phyloP scores from a whole-genome alignment of 2,888 invertebrate species.

The Seira ritae region DNA sequence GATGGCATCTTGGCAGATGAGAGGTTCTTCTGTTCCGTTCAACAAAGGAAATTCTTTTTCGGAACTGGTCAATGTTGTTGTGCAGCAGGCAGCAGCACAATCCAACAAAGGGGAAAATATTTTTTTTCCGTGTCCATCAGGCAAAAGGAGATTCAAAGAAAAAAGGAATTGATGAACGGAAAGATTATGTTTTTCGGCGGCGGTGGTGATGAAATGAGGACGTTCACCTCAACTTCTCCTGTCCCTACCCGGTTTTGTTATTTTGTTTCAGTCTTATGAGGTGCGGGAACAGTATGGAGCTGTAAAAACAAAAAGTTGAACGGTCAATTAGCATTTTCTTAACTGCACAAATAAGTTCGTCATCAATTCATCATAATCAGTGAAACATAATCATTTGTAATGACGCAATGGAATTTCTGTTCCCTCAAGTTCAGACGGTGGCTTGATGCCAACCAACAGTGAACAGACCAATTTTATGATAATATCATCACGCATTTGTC shows the following conservation, averaged over 20 bases:
- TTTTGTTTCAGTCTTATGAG: conserved; percentile 42
- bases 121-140: conserved; percentile 50
- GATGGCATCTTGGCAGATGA: conserved; percentile 70
- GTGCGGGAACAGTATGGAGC: conserved; percentile 43
- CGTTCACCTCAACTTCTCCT: conserved; percentile 49
- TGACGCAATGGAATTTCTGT: no score
- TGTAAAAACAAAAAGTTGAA: no score
- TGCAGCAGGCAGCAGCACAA: not conserved
- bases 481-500: no score
- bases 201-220: conserved; percentile 29
- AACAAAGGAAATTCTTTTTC: no score
- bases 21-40: no score
- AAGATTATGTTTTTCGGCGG: conserved; percentile 2
- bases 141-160: conserved; percentile 33
- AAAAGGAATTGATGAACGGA: conserved; percentile 48
- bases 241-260: conserved; percentile 32
- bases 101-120: not conserved
- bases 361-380: no score
- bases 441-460: no score
- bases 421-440: no score
- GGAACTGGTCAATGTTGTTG: conserved; percentile 14
- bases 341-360: no score
- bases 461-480: no score
- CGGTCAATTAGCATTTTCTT: no score
- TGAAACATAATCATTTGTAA: no score